Percentiles rank a stretch among this genome's conserved stretches.
phyloP scores from a whole-genome alignment of 2,113 vertebrate species.

The Anguilla japonica region DNA sequence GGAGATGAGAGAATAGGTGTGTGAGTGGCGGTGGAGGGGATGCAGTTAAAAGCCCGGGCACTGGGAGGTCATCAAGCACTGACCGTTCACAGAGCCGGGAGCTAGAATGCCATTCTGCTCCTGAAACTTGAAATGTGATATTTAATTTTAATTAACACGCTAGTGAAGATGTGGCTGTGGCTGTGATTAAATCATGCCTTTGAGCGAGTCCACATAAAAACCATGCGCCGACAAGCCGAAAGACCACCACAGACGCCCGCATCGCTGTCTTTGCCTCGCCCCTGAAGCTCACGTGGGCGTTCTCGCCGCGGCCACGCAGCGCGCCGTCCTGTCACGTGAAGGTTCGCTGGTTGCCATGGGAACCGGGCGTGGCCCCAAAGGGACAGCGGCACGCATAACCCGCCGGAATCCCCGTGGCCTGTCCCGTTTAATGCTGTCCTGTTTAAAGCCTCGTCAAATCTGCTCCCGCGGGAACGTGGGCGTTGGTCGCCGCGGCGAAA shows the following conservation, averaged over 20 bases:
- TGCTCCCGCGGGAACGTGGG: no score
- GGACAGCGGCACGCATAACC: no score
- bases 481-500: no score
- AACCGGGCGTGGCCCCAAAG: no score
- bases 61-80: not conserved
- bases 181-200: not conserved
- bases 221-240: not conserved
- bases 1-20: no score
- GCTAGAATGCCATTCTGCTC: not conserved
- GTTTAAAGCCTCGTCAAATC: not conserved
- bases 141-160: constrained; percentile 7
- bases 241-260: constrained; percentile 6
- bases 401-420: no score
- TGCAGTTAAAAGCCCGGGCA: no score
- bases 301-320: no score
- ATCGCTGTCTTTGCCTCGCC: constrained; percentile 26
- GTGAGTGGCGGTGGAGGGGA: no score
- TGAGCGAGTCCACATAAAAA: not conserved
- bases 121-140: not conserved
- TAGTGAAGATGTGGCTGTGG: not conserved
- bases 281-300: no score
- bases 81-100: not conserved
- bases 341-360: constrained; percentile 6
- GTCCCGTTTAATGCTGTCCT: not conserved
- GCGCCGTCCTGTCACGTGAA: constrained; percentile 28